Base-by-base conservation (phyloP, 2,888 invertebrate species). In the Noctua comes region DNA sequence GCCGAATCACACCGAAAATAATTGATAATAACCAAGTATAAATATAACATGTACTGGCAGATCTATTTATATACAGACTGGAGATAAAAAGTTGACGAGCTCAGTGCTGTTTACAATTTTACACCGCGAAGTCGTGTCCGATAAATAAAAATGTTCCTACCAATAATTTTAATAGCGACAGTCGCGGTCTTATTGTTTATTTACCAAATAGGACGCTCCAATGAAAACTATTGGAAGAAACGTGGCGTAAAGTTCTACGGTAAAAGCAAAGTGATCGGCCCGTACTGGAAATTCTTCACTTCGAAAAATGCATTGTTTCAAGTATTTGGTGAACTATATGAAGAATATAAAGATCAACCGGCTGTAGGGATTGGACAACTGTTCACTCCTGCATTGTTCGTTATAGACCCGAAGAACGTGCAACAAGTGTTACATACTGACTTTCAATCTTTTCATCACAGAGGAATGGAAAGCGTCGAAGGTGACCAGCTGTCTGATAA, bases 181-280 rank as follows among this genome's bases (percentile, higher is more conserved):
- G 57, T 57, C 0, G 31, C 51, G 24, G 4, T 69, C 36, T 11
- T 78, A 64, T 1, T 43, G 2, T 57, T 71, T 40, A 7, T 59
- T 18, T 74, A 74, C 40, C 76, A 7, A 68, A 24, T 40, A 74
- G 84, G 51, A 27, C 70, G 64, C 62, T 85, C 85, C 71, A 93
- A 92, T 88, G 91, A 91, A 77, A 71, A 40, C 8, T 93, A 93
- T 64, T 93, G 93, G 93, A 90, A 80, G 54, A 91, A 89, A 77
- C 92, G 93, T 40, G 93, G 83, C 31, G 78, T 85, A 7, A 82
- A 83, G 31, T 83, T 85, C 57, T 65, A 83, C 31, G 68, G 78
- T 0, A 90, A 72, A 57, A 75, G 69, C 31, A 78, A 75, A 72
- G 71, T 75, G 46, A 40, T 64, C 8, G 81, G 93, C 0, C 79